Conservation (phyloP, 2,797 vertebrate species). For the Poeciliopsis infans region DNA sequence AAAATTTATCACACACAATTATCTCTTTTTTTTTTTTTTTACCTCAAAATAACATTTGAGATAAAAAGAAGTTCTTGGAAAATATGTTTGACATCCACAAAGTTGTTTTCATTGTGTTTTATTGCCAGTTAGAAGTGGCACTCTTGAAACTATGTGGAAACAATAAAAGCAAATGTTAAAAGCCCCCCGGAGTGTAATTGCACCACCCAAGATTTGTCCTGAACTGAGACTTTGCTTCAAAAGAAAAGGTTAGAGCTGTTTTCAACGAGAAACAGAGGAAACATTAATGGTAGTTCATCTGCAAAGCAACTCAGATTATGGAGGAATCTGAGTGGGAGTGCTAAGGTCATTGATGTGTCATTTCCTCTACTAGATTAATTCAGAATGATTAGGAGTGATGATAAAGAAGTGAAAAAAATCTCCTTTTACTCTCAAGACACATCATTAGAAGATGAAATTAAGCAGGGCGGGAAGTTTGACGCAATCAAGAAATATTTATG, state of each 20-base stretch:
- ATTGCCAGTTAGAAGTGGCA: not conserved
- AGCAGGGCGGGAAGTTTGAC: constrained; percentile 15
- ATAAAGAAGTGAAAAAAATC: constrained; percentile 10
- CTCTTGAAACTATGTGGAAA: constrained; percentile 11
- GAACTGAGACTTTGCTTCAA: constrained; percentile 4
- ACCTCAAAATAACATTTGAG: not conserved
- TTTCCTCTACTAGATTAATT: constrained; percentile 41
- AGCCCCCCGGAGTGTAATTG: constrained; percentile 2
- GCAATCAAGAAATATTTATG: not conserved
- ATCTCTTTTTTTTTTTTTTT: too few relatives aligned
- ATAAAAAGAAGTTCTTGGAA: not conserved
- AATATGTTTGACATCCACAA: not conserved
- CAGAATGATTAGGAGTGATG: constrained; percentile 18
- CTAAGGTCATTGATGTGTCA: constrained; percentile 57
- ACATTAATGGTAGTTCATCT: constrained; percentile 9
- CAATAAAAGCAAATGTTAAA: constrained; percentile 12
- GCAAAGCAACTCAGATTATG: constrained; percentile 35
- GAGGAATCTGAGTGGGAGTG: constrained; percentile 40
- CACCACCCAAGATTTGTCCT: constrained; percentile 6
- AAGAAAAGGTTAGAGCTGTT: not conserved
- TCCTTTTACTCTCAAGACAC: constrained; percentile 14
- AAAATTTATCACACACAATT: too few relatives aligned
- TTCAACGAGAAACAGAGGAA: not conserved
- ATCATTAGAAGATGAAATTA: constrained; percentile 23
- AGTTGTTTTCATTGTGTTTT: not conserved